A percentile compares a stretch with the other conserved stretches of the same genome.
Evolutionary conservation across 2,113 vertebrate species (phyloP).

Genomic region (Calyptomena viridis): DNA sequence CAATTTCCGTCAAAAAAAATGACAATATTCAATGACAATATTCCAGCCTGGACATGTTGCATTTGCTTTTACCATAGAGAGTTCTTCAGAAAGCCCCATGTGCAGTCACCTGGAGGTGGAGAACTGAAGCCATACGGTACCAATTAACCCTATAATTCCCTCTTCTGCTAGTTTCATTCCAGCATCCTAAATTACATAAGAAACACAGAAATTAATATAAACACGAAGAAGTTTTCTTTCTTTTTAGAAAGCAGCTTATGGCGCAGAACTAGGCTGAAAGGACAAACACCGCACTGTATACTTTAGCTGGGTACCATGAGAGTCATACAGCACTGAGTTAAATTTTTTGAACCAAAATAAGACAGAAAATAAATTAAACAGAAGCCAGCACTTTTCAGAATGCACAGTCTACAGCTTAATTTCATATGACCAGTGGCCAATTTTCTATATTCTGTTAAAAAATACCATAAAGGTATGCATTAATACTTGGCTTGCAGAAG

Average conservation of each 20-base stretch:
- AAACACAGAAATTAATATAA: not conserved
- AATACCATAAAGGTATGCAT: not conserved
- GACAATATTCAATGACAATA: not conserved
- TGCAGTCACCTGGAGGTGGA: not conserved
- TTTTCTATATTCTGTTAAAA: not conserved
- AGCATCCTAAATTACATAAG: not conserved
- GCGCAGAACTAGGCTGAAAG: not conserved
- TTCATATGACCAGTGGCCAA: not conserved
- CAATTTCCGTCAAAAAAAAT: not conserved
- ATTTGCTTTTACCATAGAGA: not conserved
- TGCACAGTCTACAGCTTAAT: not conserved
- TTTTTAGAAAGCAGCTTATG: not conserved
- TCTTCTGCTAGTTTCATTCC: not conserved
- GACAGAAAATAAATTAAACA: not conserved
- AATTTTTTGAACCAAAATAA: not conserved
- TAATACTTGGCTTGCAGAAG: not conserved
- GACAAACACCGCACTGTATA: not conserved
- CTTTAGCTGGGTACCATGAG: not conserved
- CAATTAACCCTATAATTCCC: not conserved
- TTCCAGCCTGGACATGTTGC: not conserved
- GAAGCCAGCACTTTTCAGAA: not conserved
- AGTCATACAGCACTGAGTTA: not conserved
- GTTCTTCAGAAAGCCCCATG: not conserved
- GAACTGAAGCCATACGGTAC: rapidly evolving
- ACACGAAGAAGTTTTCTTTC: not conserved